These are phyloP conservation scores for Mastomys natalensis DNA, from an alignment of 2,113 vertebrate genomes.

Conservation along the genomic window DNA sequence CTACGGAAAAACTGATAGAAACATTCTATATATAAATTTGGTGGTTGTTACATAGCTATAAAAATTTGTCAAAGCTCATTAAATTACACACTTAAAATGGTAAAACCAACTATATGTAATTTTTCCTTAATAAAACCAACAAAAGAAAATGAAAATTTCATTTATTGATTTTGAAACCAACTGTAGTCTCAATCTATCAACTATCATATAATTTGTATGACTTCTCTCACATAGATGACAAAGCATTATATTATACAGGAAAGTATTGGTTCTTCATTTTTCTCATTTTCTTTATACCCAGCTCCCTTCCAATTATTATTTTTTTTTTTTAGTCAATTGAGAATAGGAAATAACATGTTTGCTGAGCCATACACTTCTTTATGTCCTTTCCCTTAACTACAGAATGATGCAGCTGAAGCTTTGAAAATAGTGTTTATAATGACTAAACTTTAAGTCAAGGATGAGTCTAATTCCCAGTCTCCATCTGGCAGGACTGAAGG, in stretches of 20 bases:
- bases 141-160: background rate
- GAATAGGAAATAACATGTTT: slow-evolving; percentile 48
- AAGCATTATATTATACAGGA: background rate
- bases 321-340: background rate
- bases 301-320: slow-evolving; percentile 10
- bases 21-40: background rate
- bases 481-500: slow-evolving; percentile 60
- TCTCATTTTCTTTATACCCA: slow-evolving; percentile 10
- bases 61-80: background rate
- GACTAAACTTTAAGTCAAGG: slow-evolving; percentile 66
- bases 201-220: background rate
- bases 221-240: background rate
- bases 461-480: slow-evolving; percentile 63
- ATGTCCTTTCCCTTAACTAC: slow-evolving; percentile 57
- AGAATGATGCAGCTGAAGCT: slow-evolving; percentile 65
- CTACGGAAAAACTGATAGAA: background rate
- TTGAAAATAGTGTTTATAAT: slow-evolving; percentile 71
- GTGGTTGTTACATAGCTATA: background rate
- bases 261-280: slow-evolving; percentile 29
- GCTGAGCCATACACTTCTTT: slow-evolving; percentile 62
- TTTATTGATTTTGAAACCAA: background rate
- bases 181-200: background rate
- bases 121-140: slow-evolving; percentile 15
- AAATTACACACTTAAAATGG: slow-evolving; percentile 20
- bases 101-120: background rate